Evolutionary conservation across 2,113 vertebrate genomes (phyloP), one percentile per base, ranked within the genome.

Genomic region (Conger conger): DNA sequence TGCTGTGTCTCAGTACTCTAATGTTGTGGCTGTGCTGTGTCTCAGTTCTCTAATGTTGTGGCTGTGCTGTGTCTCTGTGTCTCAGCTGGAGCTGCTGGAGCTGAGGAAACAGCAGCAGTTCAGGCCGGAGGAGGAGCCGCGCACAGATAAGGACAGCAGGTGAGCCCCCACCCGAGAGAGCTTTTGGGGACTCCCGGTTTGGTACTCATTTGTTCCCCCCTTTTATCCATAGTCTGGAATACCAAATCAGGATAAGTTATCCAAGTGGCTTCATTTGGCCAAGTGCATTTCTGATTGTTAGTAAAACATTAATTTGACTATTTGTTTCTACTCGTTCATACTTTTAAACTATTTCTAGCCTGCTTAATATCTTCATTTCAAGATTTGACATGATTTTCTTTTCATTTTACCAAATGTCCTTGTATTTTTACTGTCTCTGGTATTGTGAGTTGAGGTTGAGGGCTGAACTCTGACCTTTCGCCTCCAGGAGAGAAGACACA

Each of bases 41-140:
- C 7, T 37, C 40, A 36, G 83, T 84, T 68, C 20, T 54, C 40
- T 77, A 68, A 35, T 42, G 9, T 38, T 17, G 17, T 84, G 38
- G 20, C 27, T 84, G 76, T 77, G 82, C 0, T 0, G 2, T 81
- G 3, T 3, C 4, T 77, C 77, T 85, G 76, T 88, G 0, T 86
- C 93, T 86, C 89, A 98, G 97, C 89, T 98, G 93, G 97, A 98
- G 91, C 89, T 98, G 90, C 73, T 96, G 90, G 93, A 95, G 0
- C 87, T 95, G 78, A 92, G 93, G 86, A 93, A 91, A 2, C 91
- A 91, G 86, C 95, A 86, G 84, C 89, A 94, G 0, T 88, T 93
- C 83, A 87, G 38, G 0, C 82, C 90, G 0, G 89, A 93, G 0
- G 92, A 86, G 83, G 84, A 92, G 0, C 91, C 88, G 7, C 84